phyloP scores from a whole-genome alignment of 53 echinoderm and acorn worm genomes.

The Arbacia lixula region DNA sequence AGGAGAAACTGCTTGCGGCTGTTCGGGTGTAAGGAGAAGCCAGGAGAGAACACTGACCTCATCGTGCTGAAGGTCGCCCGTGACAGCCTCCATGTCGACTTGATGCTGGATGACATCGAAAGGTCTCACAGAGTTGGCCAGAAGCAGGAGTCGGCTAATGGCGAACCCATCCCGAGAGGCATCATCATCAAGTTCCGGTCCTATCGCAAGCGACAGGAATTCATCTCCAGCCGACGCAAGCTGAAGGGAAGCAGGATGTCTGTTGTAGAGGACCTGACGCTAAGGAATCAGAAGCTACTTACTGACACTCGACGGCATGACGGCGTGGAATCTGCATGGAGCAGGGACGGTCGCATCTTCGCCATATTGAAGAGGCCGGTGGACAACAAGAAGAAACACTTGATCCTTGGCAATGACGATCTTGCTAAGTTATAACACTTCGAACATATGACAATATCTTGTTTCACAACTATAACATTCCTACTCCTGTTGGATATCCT shows the following conservation, averaged over 20 bases:
- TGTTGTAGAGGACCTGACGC: no score
- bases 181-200: conserved; percentile 31
- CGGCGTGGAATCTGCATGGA: no score
- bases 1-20: conserved; percentile 28
- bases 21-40: conserved; percentile 4
- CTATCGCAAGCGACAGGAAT: conserved; percentile 12
- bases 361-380: no score
- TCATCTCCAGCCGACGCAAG: neutral
- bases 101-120: conserved; percentile 6
- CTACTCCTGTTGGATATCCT: no score
- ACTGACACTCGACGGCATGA: no score
- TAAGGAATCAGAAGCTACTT: no score
- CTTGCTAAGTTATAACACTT: no score
- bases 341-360: no score
- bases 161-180: neutral
- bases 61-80: neutral
- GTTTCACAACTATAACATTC: no score
- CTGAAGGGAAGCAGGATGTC: neutral
- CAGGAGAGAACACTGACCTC: conserved; percentile 9
- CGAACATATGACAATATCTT: no score
- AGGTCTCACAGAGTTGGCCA: neutral
- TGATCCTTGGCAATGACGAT: no score
- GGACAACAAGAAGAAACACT: no score
- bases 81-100: neutral
- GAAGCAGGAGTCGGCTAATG: neutral